Percentiles rank a stretch among this genome's conserved stretches.
These are phyloP conservation scores for Erannis defoliaria DNA, from an alignment of 2,888 invertebrate genomes.

Conservation along the genomic window DNA sequence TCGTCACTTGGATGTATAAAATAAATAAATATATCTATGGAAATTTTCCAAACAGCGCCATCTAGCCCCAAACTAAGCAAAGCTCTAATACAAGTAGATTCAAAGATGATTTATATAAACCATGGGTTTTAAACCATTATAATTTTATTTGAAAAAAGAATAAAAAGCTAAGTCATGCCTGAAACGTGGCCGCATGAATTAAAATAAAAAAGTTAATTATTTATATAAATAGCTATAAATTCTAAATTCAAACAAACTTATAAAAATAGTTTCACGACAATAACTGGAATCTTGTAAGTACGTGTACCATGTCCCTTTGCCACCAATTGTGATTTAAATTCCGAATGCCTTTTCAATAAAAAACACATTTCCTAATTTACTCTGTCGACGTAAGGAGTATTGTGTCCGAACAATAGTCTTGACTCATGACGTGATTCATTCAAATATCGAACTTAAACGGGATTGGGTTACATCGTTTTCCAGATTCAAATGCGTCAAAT, in stretches of 20 bases:
- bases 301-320: slow-evolving; percentile 62
- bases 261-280: slow-evolving; percentile 64
- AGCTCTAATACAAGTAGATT: too few species aligned
- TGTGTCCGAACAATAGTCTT: slow-evolving; percentile 80
- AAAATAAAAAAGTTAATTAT: not conserved
- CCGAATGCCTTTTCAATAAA: slow-evolving; percentile 80
- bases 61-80: too few species aligned
- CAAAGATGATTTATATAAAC: too few species aligned
- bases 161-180: not conserved
- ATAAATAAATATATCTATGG: too few species aligned
- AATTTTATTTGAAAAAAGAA: too few species aligned
- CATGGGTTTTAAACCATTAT: too few species aligned
- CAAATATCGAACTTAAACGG: slow-evolving; percentile 66
- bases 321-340: slow-evolving; percentile 72
- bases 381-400: slow-evolving; percentile 63
- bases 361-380: slow-evolving; percentile 85
- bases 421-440: slow-evolving; percentile 83
- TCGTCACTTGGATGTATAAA: too few species aligned
- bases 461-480: slow-evolving; percentile 55
- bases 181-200: not conserved
- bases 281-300: slow-evolving; percentile 69
- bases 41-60: too few species aligned
- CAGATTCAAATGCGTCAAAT: slow-evolving; percentile 19
- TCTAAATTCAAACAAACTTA: slow-evolving; percentile 46
- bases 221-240: not conserved